These are phyloP conservation scores for Lagothrix lagotricha DNA, from an alignment of 2,797 vertebrate species.

Conservation along the genomic window DNA sequence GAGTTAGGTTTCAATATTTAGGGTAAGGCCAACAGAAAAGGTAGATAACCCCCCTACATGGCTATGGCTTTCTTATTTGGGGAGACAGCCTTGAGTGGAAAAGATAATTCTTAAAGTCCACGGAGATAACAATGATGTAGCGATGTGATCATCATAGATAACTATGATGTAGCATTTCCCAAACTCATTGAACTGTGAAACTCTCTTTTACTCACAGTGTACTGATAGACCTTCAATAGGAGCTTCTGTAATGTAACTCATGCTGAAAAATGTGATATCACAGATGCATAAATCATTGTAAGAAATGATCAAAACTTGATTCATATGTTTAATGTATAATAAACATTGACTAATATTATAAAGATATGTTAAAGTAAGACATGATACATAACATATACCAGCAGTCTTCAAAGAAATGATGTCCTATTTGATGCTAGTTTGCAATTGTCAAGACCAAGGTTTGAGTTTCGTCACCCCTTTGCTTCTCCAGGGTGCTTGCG, in stretches of 20 bases:
- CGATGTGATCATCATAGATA: too few species aligned
- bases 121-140: not conserved
- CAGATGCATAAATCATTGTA: slow-evolving; percentile 42
- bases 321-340: slow-evolving; percentile 48
- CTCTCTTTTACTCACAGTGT: not conserved
- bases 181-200: not conserved
- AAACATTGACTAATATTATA: slow-evolving; percentile 63
- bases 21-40: not conserved
- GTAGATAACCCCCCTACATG: not conserved
- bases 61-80: not conserved
- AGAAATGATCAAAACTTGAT: slow-evolving; percentile 74
- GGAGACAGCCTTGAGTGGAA: not conserved
- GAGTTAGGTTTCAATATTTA: not conserved
- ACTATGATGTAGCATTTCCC: not conserved
- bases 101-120: not conserved
- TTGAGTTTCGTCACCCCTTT: not conserved
- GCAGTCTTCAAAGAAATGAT: not conserved
- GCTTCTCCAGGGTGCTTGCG: not conserved
- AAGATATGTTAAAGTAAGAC: slow-evolving; percentile 41
- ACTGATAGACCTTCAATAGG: not conserved
- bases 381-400: not conserved
- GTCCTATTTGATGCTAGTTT: not conserved
- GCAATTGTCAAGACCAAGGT: not conserved
- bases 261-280: slow-evolving; percentile 13
- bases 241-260: not conserved